Evolutionary conservation across 2,888 invertebrate species (phyloP).

Genomic region (Hylaea fasciaria): DNA sequence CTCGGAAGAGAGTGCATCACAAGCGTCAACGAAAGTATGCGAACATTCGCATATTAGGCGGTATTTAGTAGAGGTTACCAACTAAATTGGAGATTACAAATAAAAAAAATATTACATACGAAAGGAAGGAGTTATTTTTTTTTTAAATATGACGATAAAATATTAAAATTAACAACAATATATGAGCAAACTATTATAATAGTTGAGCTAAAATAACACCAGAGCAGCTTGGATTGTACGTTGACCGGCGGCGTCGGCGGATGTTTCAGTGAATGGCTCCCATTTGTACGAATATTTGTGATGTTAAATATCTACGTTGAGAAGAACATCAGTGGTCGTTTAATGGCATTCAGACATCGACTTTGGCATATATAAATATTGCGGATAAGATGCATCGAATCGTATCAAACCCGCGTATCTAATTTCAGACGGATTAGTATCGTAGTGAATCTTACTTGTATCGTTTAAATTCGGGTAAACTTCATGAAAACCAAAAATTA

Average conservation of each 20-base stretch:
- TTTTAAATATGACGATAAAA: slow-evolving; percentile 60
- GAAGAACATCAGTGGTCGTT: slow-evolving; percentile 69
- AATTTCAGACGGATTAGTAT: slow-evolving; percentile 48
- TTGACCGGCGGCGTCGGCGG: slow-evolving; percentile 63
- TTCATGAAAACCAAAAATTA: slow-evolving; percentile 79
- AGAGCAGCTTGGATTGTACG: slow-evolving; percentile 80
- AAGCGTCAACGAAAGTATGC: slow-evolving; percentile 25
- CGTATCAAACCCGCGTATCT: slow-evolving; percentile 29
- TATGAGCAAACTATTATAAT: slow-evolving; percentile 80
- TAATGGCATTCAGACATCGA: slow-evolving; percentile 79
- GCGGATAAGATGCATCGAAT: slow-evolving; percentile 49
- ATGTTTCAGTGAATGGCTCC: slow-evolving; percentile 72
- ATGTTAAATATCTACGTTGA: slow-evolving; percentile 76
- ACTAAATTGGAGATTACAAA: slow-evolving; percentile 75
- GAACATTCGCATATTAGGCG: slow-evolving; percentile 52
- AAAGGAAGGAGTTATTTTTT: slow-evolving; percentile 55
- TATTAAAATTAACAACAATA: slow-evolving; percentile 81
- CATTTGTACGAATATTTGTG: slow-evolving; percentile 83
- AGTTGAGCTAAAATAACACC: slow-evolving; percentile 82
- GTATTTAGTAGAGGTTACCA: slow-evolving; percentile 62
- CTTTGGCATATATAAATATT: slow-evolving; percentile 82
- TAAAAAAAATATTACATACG: slow-evolving; percentile 67
- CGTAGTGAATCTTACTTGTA: slow-evolving; percentile 34
- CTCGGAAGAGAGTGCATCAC: slow-evolving; percentile 25
- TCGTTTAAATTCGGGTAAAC: slow-evolving; percentile 77